Percentiles rank a stretch among this genome's conserved stretches.
Conservation (phyloP, 2,113 vertebrate species). For the Cheirogaleus medius region DNA sequence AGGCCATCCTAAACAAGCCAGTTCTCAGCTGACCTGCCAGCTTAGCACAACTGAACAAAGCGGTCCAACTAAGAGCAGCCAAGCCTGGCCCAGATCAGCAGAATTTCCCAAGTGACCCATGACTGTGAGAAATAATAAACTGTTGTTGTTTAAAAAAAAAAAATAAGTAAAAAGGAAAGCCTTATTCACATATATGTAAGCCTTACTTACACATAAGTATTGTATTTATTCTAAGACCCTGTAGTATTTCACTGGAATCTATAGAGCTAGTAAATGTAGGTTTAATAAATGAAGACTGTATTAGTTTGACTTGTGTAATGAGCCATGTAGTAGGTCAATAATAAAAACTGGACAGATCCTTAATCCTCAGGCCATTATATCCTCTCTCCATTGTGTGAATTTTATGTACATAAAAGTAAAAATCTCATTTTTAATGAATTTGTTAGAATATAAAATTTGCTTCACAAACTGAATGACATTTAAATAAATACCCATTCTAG, state of each 20-base stretch:
- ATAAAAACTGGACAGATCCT: background rate
- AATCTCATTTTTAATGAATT: background rate
- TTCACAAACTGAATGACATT: background rate
- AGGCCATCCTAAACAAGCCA: background rate
- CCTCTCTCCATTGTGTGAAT: background rate
- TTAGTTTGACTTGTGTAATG: background rate
- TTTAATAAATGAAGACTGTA: background rate
- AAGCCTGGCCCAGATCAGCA: background rate
- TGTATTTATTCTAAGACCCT: background rate
- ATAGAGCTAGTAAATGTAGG: background rate
- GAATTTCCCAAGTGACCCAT: background rate
- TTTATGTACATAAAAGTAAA: conserved; percentile 9
- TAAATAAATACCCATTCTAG: background rate
- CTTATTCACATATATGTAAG: background rate
- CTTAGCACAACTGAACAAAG: background rate
- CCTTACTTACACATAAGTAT: background rate
- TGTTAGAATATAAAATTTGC: background rate
- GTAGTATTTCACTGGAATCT: background rate
- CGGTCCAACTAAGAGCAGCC: background rate
- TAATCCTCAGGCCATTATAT: background rate
- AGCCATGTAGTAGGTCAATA: background rate
- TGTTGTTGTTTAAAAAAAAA: background rate
- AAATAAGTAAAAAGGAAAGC: background rate
- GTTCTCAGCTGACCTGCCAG: background rate
- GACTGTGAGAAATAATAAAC: background rate